These are phyloP conservation scores for Sesamia inferens DNA, from an alignment of 2,888 invertebrate genomes.

Conservation along the genomic window DNA sequence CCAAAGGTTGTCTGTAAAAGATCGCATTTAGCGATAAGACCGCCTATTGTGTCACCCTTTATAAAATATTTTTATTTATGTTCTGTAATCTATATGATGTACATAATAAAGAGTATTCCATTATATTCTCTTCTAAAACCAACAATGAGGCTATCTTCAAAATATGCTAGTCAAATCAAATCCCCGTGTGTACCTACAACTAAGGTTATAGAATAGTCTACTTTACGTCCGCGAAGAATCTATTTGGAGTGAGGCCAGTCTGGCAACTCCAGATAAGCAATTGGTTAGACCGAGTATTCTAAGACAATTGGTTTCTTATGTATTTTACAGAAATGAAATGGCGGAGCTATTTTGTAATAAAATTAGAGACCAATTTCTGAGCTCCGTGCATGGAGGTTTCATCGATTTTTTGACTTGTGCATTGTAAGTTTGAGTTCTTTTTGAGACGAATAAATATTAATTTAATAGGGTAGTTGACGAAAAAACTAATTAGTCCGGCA, in stretches of 20 bases:
- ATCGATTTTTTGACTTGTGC: not conserved
- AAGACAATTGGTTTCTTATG: conserved; percentile 75
- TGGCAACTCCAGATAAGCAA: conserved; percentile 74
- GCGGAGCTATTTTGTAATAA: conserved; percentile 46
- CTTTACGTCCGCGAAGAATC: conserved; percentile 69
- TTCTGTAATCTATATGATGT: too few species aligned
- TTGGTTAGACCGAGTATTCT: conserved; percentile 72
- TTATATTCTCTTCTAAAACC: too few species aligned
- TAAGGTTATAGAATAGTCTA: conserved; percentile 64
- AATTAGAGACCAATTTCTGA: conserved; percentile 26
- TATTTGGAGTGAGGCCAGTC: conserved; percentile 79
- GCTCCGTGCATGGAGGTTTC: conserved; percentile 14
- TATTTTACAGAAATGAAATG: conserved; percentile 72
- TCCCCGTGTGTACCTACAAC: conserved; percentile 33
- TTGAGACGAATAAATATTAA: not conserved
- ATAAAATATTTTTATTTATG: too few species aligned
- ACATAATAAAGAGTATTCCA: too few species aligned
- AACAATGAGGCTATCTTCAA: too few species aligned
- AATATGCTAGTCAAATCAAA: conserved; percentile 1
- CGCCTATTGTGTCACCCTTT: too few species aligned
- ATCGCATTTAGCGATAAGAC: too few species aligned
- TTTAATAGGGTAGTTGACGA: too few species aligned
- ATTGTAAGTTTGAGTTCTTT: not conserved
- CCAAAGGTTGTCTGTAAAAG: too few species aligned
- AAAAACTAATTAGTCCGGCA: too few species aligned